These are phyloP conservation scores for Phocides pigmalion DNA, from an alignment of 1,140 invertebrate genomes.

Conservation along the genomic window DNA sequence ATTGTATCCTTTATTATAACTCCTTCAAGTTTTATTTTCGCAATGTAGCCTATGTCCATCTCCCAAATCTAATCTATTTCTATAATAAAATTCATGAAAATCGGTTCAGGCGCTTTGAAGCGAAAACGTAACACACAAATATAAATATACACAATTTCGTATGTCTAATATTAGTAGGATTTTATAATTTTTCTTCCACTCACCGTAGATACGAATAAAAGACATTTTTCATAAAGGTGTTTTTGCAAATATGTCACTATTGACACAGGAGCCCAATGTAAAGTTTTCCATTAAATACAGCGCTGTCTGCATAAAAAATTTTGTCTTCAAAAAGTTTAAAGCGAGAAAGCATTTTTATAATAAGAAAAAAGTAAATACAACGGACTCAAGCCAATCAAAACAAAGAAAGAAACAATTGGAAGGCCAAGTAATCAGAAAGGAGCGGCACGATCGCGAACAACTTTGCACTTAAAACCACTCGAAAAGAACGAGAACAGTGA, in stretches of 20 bases:
- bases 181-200: too few species aligned
- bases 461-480: constrained; percentile 52
- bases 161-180: too few species aligned
- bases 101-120: too few species aligned
- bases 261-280: background rate
- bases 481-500: constrained; percentile 37
- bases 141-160: too few species aligned
- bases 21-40: too few species aligned
- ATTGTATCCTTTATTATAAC: too few species aligned
- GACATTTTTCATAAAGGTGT: too few species aligned
- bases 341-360: constrained; percentile 23
- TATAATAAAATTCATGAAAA: too few species aligned
- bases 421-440: constrained; percentile 53
- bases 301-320: constrained; percentile 1
- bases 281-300: constrained; percentile 9
- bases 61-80: too few species aligned
- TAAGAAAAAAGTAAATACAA: constrained; percentile 31
- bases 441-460: constrained; percentile 44
- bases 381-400: constrained; percentile 43
- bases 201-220: too few species aligned
- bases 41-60: too few species aligned
- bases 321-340: constrained; percentile 19
- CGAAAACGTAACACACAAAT: too few species aligned
- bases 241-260: background rate
- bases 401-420: constrained; percentile 53